Percentiles rank a stretch among this genome's conserved stretches.
These are phyloP conservation scores for Melospiza melodia DNA, from an alignment of 2,113 vertebrate genomes.

Conservation along the genomic window DNA sequence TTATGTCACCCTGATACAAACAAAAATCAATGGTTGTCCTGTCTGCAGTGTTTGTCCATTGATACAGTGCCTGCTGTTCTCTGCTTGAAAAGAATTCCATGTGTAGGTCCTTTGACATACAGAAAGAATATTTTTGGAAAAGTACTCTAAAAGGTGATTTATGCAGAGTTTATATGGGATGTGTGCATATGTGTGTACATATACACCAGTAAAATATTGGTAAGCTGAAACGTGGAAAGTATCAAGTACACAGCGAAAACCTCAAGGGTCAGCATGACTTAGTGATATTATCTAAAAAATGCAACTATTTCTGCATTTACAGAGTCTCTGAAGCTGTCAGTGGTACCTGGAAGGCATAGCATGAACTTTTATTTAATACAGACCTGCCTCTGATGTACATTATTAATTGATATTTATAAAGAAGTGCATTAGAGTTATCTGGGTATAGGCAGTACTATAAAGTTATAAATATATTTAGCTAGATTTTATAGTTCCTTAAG, in stretches of 20 bases:
- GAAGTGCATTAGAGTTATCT: neutral
- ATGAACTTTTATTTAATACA: neutral
- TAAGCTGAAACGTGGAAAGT: neutral
- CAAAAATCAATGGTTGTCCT: neutral
- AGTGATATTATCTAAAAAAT: neutral
- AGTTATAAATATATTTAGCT: neutral
- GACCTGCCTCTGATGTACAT: neutral
- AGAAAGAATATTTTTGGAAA: neutral
- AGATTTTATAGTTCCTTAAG: conserved; percentile 17
- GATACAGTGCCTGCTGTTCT: neutral
- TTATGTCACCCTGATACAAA: neutral
- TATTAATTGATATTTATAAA: conserved; percentile 34
- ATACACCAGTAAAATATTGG: neutral
- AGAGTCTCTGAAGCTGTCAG: neutral
- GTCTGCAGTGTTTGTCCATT: neutral
- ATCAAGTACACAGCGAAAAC: neutral
- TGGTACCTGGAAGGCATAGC: neutral
- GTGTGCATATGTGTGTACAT: neutral
- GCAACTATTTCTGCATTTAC: neutral
- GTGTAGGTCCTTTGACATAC: neutral
- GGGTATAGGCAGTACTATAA: neutral
- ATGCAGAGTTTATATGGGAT: neutral
- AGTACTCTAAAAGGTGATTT: neutral
- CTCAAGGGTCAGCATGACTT: neutral
- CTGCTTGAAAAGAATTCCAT: neutral